Conservation (phyloP, 2,797 vertebrate genomes). For the Hoplostethus atlanticus region DNA sequence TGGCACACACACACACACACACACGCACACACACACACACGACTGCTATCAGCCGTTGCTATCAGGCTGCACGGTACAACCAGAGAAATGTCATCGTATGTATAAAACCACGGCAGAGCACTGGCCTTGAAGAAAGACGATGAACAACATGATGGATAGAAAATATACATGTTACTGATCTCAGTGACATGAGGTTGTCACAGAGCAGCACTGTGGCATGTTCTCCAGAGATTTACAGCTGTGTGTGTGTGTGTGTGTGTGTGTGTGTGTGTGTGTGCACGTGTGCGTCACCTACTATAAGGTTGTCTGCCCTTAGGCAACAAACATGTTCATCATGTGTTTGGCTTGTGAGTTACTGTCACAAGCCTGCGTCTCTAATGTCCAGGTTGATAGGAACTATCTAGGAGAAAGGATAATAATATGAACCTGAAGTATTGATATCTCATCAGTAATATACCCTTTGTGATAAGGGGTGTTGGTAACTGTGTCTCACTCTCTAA, state of each 20-base stretch:
- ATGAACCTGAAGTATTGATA: too few relatives aligned
- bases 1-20: conserved; percentile 12
- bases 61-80: not conserved
- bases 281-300: not conserved
- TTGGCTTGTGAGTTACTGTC: not conserved
- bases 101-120: not conserved
- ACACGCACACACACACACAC: not conserved
- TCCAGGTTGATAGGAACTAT: too few relatives aligned
- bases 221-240: not conserved
- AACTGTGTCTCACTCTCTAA: too few relatives aligned
- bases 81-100: not conserved
- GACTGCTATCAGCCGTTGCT: not conserved
- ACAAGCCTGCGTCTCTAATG: too few relatives aligned
- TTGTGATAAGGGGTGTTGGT: too few relatives aligned
- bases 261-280: not conserved
- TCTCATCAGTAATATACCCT: too few relatives aligned
- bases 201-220: not conserved
- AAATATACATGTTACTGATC: too few relatives aligned
- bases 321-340: not conserved
- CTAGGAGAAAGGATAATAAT: too few relatives aligned
- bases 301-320: not conserved
- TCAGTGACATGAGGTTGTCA: too few relatives aligned
- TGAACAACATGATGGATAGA: too few relatives aligned
- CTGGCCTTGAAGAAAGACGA: not conserved
- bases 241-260: not conserved